phyloP scores from a whole-genome alignment of 2,888 invertebrate species.

The Melolontha melolontha region DNA sequence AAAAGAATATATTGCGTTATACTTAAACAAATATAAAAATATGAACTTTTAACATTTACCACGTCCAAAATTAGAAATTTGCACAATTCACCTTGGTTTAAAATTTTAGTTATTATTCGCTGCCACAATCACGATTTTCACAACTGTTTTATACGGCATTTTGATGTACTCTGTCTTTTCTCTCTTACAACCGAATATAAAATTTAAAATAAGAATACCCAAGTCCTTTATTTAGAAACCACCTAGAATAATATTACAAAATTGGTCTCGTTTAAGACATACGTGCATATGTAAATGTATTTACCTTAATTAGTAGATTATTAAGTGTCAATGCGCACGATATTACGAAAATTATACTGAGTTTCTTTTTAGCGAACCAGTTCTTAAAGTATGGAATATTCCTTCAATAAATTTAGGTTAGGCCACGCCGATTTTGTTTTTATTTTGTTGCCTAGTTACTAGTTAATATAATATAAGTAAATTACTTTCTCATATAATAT shows the following conservation, averaged over 20 bases:
- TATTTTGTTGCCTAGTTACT: too few species aligned
- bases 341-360: constrained; percentile 7
- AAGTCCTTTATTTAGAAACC: background rate
- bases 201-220: background rate
- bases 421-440: too few species aligned
- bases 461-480: too few species aligned
- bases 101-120: background rate
- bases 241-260: background rate
- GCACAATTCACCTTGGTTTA: background rate
- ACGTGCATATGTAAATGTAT: background rate
- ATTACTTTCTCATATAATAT: too few species aligned
- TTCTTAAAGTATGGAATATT: too few species aligned
- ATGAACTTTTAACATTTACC: too few species aligned
- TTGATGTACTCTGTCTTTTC: background rate
- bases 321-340: background rate
- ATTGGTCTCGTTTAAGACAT: background rate
- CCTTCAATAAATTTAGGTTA: background rate
- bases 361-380: background rate
- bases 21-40: too few species aligned
- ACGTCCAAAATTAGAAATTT: too few species aligned
- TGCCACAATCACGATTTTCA: constrained; percentile 23
- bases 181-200: background rate
- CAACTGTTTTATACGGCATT: constrained; percentile 25
- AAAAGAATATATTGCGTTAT: too few species aligned
- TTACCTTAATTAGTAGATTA: constrained; percentile 2